Conservation (phyloP, 2,888 invertebrate species). For the Drosophila kanekoi region DNA sequence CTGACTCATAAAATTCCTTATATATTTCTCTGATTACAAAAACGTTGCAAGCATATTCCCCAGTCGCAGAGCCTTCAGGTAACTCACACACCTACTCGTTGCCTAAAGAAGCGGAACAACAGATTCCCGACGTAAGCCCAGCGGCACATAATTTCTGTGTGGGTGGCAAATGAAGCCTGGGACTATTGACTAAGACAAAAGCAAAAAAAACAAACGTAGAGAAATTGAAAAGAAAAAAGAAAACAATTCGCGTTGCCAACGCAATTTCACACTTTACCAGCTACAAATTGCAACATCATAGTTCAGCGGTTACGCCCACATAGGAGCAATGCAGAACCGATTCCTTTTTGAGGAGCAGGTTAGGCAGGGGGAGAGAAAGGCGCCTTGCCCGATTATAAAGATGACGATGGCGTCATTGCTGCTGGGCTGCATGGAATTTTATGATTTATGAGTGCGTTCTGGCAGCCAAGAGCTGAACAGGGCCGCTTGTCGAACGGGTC, state of each 20-base stretch:
- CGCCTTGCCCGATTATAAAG: constrained; percentile 72
- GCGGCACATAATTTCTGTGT: constrained; percentile 15
- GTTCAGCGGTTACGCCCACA: constrained; percentile 58
- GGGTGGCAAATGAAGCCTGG: constrained; percentile 23
- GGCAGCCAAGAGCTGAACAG: constrained; percentile 41
- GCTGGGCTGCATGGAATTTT: constrained; percentile 70
- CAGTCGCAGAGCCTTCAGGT: constrained; percentile 1
- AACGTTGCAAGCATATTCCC: no score
- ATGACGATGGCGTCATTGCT: constrained; percentile 69
- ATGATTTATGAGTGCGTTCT: constrained; percentile 75
- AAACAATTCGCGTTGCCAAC: constrained; percentile 74
- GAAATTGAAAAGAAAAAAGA: constrained; percentile 19
- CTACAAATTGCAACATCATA: constrained; percentile 81
- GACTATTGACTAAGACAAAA: constrained; percentile 32
- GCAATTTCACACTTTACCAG: constrained; percentile 80
- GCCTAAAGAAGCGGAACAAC: constrained; percentile 26
- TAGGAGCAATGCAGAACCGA: constrained; percentile 24
- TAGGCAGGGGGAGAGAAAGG: constrained; percentile 1
- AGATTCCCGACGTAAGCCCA: background rate
- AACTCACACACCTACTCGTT: background rate
- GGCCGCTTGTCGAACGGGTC: constrained; percentile 7
- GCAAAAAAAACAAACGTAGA: background rate
- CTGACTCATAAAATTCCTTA: background rate
- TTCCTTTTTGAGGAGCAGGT: constrained; percentile 5
- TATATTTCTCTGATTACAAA: background rate